Evolutionary conservation across 2,113 vertebrate species (phyloP).

Genomic region (Geothlypis trichas): DNA sequence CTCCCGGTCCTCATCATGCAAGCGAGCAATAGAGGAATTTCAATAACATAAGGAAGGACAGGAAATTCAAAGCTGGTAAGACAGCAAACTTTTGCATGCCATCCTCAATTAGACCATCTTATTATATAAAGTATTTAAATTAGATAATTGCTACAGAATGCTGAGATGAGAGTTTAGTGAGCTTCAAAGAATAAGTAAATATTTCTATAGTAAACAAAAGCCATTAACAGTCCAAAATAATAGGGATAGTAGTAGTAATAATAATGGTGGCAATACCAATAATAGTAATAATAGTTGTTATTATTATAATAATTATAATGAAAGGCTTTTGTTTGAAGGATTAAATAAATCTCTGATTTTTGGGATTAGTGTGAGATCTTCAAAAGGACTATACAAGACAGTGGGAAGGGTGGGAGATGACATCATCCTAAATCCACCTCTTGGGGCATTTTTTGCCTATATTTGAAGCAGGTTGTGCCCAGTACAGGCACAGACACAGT

Average conservation of each 20-base stretch:
- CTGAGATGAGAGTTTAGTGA: background rate
- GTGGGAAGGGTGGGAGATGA: background rate
- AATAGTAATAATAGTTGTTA: background rate
- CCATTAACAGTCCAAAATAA: background rate
- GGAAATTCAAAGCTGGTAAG: background rate
- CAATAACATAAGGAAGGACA: background rate
- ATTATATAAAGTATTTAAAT: background rate
- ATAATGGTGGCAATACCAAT: background rate
- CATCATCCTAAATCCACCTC: background rate
- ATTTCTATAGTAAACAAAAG: background rate
- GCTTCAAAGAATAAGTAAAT: background rate
- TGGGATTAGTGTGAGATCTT: background rate
- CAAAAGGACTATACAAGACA: background rate
- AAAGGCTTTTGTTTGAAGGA: background rate
- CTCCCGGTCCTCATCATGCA: background rate
- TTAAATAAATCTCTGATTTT: constrained; percentile 12
- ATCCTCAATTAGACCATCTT: background rate
- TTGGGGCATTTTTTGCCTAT: background rate
- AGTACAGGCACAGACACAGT: background rate
- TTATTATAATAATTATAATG: background rate
- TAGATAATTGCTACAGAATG: background rate
- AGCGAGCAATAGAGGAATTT: background rate
- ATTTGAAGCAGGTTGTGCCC: background rate
- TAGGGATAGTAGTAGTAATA: background rate
- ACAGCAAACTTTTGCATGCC: background rate